phyloP scores from a whole-genome alignment of 2,888 invertebrate genomes.

The Melanostoma scalare region DNA sequence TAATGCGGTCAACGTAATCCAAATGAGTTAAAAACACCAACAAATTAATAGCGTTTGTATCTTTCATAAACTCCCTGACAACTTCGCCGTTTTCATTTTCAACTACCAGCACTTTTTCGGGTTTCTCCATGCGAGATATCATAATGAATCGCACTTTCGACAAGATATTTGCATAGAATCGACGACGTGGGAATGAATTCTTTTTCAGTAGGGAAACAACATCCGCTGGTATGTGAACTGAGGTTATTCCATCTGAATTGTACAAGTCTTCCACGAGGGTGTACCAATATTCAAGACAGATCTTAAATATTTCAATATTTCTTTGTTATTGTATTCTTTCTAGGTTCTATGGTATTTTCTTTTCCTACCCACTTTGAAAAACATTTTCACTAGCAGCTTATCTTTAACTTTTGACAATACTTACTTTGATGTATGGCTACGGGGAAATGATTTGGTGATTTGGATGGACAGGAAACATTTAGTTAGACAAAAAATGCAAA shows the following conservation, averaged over 20 bases:
- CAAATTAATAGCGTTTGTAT: conserved; percentile 99
- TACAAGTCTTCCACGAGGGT: conserved; percentile 95
- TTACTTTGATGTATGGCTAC: too few species aligned
- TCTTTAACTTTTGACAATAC: too few species aligned
- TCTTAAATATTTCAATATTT: conserved; percentile 99
- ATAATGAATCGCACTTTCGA: too few species aligned
- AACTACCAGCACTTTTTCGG: conserved; percentile 99
- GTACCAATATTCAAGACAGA: conserved; percentile 99
- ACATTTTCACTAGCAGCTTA: too few species aligned
- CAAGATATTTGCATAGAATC: conserved; percentile 89
- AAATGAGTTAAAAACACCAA: conserved; percentile 99
- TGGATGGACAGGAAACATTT: too few species aligned
- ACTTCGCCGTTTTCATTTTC: conserved; percentile 99
- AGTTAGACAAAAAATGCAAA: too few species aligned
- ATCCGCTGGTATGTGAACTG: conserved; percentile 78
- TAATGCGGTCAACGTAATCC: conserved; percentile 97
- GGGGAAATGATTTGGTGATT: too few species aligned
- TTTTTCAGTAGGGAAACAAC: conserved; percentile 77
- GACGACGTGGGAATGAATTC: conserved; percentile 84
- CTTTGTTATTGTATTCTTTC: conserved; percentile 98
- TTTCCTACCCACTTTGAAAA: too few species aligned
- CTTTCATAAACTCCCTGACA: conserved; percentile 99
- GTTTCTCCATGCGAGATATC: conserved; percentile 99
- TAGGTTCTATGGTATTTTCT: too few species aligned
- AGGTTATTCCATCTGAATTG: conserved; percentile 85